Base-by-base conservation (phyloP, 2,797 vertebrate species). In the Anguilla megastoma region DNA sequence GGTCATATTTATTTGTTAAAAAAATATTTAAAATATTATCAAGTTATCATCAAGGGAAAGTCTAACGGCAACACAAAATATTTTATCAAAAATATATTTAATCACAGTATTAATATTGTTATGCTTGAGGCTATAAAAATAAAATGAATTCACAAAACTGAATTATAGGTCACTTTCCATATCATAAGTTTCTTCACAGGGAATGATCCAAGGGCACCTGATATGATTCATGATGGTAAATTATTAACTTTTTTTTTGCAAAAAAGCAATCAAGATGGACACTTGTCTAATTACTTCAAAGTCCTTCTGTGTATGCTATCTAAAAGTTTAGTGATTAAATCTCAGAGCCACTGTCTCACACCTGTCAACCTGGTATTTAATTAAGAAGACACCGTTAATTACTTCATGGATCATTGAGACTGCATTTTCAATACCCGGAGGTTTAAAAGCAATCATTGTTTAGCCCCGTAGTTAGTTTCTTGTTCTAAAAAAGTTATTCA, bases 261-360 rank as follows among this genome's bases (percentile, higher is more conserved):
- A 89, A 90, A 93, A 94, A 92, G 91, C 93, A 93, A 94, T 94
- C 92, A 94, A 90, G 93, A 91, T 86, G 91, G 94, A 93, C 90
- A 94, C 94, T 93, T 83, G 94, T 96, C 94, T 94, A 93, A 95
- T 95, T 95, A 94, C 89, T 93, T 94, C 92, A 92, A 91, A 94
- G 92, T 94, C 94, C 93, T 83, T 87, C n/a, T 85, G 10, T 71
- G 36, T 27, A 16, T 10, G 27, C 85, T 84, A 93, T 92, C 90
- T 91, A 91, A 90, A 90, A 93, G 91, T 91, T 93, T 92, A 93
- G 86, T 93, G 93, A 94, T 94, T 91, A 91, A 92, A 93, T 94
- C 93, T 94, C 90, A 87, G 88, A 87, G 90, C 93, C 93, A 90
- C 90, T 91, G 88, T 92, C 84, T 87, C 85, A 83, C 45, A 84